Percentiles rank a stretch among this genome's conserved stretches.
These are phyloP conservation scores for Polyommatus iphigenia DNA, from an alignment of 2,888 invertebrate species.

Conservation along the genomic window DNA sequence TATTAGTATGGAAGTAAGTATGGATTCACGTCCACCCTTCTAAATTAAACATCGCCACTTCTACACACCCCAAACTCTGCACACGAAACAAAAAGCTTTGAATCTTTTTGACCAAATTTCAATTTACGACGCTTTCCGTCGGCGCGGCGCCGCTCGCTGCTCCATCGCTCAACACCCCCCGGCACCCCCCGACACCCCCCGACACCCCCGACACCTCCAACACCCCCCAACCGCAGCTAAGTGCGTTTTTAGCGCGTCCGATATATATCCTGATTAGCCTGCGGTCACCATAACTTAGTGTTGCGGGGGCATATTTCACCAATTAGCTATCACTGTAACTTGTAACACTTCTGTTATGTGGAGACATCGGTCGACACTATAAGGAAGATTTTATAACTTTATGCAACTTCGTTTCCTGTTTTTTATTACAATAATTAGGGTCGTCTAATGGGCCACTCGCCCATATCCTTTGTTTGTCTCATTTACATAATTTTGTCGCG, in stretches of 20 bases:
- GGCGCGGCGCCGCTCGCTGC: slow-evolving; percentile 20
- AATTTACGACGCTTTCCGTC: slow-evolving; percentile 31
- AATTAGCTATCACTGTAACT: not conserved
- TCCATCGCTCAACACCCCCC: slow-evolving; percentile 19
- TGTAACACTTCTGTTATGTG: too few relatives aligned
- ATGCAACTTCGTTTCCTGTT: too few relatives aligned
- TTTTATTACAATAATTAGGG: too few relatives aligned
- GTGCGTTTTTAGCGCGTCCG: slow-evolving; percentile 26
- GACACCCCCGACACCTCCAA: not conserved
- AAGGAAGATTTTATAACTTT: too few relatives aligned
- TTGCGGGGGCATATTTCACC: not conserved
- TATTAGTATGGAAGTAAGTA: too few relatives aligned
- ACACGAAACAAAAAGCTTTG: slow-evolving; percentile 30
- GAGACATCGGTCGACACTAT: too few relatives aligned
- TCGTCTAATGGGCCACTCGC: too few relatives aligned
- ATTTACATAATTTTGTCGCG: too few relatives aligned
- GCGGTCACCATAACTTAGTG: slow-evolving; percentile 20
- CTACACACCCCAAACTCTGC: not conserved
- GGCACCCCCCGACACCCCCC: not conserved
- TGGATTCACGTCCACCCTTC: too few relatives aligned
- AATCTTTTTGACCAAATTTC: slow-evolving; percentile 33
- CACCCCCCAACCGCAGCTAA: slow-evolving; percentile 29
- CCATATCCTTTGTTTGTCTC: too few relatives aligned
- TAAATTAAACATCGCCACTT: not conserved
- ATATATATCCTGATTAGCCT: slow-evolving; percentile 25